Base-by-base conservation (phyloP, 2,113 vertebrate genomes). In the Pardalotus punctatus region DNA sequence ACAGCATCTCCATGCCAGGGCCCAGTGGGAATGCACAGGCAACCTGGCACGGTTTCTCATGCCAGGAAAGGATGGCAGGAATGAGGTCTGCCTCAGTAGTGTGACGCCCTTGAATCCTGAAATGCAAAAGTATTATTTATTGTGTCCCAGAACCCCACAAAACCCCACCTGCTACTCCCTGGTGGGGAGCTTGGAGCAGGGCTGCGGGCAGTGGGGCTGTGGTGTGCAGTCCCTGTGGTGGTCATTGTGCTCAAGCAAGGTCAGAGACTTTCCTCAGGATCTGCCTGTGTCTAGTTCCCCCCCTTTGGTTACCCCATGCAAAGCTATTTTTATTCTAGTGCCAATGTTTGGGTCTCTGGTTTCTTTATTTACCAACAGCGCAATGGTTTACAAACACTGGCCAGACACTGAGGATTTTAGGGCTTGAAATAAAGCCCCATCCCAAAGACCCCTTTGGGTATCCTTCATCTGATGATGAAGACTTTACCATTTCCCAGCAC, bases 81-180 rank as follows among this genome's bases (percentile, higher is more conserved):
- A 20, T 0, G 18, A 38, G 56, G 17, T 64, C 56, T 69, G 54
- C 35, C 35, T 47, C 1, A 1, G 2, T 31, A 22, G 50, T 2
- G 2, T 21, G 82, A 19, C 19, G 18, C 9, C 36, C 27, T 8
- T 2, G 1, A 51, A 11, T 12, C n/a, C 51, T 36, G 10, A 60
- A 23, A 24, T 5, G 29, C 8, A 22, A 19, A 35, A 53, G 21
- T 53, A 35, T 40, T 8, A 53, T 53, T 24, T 71, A 21, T 31
- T 40, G 35, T 53, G 67, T 12, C 21, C 67, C 67, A 53, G 48
- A 71, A 40, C 53, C 67, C 67, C 67, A 53, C 35, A 53, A 38
- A 51, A 12, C 5, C 35, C 28, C 20, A 14, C 36, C 14, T 23
- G 48, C 36, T 22, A 23, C 36, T 40, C 10, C 2, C 45, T 50